A percentile compares a stretch with the other conserved stretches of the same genome.
Evolutionary conservation across 2,797 vertebrate species (phyloP).

Genomic region (Oophaga sylvatica): DNA sequence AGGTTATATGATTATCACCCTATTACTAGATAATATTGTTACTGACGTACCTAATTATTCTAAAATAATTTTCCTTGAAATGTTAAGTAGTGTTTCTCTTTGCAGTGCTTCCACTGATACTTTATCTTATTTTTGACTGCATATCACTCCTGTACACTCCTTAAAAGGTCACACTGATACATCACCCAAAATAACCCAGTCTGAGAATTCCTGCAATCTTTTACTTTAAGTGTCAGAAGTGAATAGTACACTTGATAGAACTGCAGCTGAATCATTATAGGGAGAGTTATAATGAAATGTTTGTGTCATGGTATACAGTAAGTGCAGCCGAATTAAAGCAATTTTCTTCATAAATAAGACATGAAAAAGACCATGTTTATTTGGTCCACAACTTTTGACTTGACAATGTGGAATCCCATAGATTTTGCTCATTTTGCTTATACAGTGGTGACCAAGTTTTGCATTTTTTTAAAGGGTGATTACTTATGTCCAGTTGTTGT

Average conservation of each 20-base stretch:
- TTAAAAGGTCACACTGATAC: conserved; percentile 55
- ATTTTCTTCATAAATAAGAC: not conserved
- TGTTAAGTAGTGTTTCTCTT: not conserved
- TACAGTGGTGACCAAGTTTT: no score
- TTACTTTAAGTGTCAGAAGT: conserved; percentile 62
- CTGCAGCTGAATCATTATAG: conserved; percentile 11
- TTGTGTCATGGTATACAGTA: not conserved
- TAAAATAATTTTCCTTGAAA: not conserved
- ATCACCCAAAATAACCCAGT: conserved; percentile 61
- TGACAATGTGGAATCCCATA: no score
- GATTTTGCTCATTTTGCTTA: no score
- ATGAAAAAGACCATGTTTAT: no score
- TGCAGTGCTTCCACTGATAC: not conserved
- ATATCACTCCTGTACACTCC: conserved; percentile 44
- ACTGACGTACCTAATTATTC: not conserved
- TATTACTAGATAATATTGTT: no score
- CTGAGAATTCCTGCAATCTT: conserved; percentile 59
- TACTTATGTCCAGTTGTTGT: no score
- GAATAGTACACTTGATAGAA: conserved; percentile 17
- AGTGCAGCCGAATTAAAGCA: not conserved
- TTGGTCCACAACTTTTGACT: no score
- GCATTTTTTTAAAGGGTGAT: no score
- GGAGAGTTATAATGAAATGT: not conserved
- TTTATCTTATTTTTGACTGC: conserved; percentile 57
- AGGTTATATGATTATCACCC: no score